A percentile compares a stretch with the other conserved stretches of the same genome.
phyloP scores from a whole-genome alignment of 2,888 invertebrate species.

The Stenodema calcarata region DNA sequence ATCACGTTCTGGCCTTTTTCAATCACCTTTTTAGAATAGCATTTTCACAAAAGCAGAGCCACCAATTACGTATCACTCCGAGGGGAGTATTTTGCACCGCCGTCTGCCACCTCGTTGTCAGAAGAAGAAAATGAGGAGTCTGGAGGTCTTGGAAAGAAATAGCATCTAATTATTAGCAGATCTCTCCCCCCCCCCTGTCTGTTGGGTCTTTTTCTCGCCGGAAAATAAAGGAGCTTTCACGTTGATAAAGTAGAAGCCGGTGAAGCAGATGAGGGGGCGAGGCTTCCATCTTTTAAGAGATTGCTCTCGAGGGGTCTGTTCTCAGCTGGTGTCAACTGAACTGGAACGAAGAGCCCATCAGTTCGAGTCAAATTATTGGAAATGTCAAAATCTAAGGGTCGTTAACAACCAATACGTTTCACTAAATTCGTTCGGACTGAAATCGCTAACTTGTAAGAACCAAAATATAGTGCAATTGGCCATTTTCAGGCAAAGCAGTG shows the following conservation, averaged over 20 bases:
- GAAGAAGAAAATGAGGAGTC: not conserved
- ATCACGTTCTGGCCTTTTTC: no score
- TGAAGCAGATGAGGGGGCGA: not conserved
- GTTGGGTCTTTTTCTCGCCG: not conserved
- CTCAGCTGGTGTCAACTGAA: not conserved
- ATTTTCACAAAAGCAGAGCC: no score
- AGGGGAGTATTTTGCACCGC: not conserved
- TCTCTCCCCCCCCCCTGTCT: not conserved
- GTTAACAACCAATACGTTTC: no score
- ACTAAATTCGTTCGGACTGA: no score
- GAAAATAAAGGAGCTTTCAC: constrained; percentile 28
- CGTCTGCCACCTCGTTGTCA: not conserved
- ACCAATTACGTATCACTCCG: not conserved
- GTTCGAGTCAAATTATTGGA: not conserved
- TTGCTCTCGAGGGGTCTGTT: not conserved
- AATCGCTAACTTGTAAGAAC: no score
- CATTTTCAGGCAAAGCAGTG: no score
- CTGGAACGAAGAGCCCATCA: not conserved
- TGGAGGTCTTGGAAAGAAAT: not conserved
- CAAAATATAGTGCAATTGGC: no score
- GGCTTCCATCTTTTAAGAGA: constrained; percentile 7
- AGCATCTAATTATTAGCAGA: constrained; percentile 17
- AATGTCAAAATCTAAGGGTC: not conserved
- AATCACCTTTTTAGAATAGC: no score
- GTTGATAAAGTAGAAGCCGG: constrained; percentile 22